Conservation (phyloP, 2,797 vertebrate genomes). For the Mormyrops boulengeri region DNA sequence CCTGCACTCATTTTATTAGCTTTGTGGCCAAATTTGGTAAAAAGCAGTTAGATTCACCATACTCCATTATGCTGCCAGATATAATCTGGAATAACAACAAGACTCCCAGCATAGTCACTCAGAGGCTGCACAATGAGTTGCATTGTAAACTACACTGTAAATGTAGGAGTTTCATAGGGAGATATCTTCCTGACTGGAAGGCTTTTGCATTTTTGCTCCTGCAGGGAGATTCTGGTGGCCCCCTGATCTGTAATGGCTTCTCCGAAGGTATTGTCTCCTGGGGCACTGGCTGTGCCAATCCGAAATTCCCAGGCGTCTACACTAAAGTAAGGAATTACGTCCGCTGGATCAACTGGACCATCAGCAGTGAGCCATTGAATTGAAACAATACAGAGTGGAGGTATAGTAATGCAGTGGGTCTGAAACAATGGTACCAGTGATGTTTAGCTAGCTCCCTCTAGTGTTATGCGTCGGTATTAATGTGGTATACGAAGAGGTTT, state of each 20-base stretch:
- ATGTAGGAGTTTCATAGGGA: background rate
- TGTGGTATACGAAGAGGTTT: background rate
- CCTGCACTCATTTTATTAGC: no score
- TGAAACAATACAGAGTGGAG: background rate
- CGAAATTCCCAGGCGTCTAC: slow-evolving; percentile 64
- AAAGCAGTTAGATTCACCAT: no score
- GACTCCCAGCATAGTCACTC: background rate
- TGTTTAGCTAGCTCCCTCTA: background rate
- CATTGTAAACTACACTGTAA: background rate
- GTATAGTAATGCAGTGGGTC: background rate
- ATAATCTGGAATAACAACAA: no score
- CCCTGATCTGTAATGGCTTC: slow-evolving; percentile 53
- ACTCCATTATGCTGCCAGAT: no score
- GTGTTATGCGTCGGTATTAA: background rate
- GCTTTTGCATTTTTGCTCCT: background rate
- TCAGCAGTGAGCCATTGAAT: slow-evolving; percentile 11
- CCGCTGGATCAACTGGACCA: slow-evolving; percentile 50
- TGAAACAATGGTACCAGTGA: background rate
- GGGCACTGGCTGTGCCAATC: slow-evolving; percentile 64
- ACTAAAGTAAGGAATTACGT: slow-evolving; percentile 59
- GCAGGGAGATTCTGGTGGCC: slow-evolving; percentile 47
- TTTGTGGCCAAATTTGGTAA: no score
- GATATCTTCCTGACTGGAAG: background rate
- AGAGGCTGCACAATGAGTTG: background rate
- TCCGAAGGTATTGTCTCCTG: slow-evolving; percentile 71